A percentile compares a stretch with the other conserved stretches of the same genome.
Evolutionary conservation across 2,113 vertebrate species (phyloP).

Genomic region (Oxyruncus cristatus): DNA sequence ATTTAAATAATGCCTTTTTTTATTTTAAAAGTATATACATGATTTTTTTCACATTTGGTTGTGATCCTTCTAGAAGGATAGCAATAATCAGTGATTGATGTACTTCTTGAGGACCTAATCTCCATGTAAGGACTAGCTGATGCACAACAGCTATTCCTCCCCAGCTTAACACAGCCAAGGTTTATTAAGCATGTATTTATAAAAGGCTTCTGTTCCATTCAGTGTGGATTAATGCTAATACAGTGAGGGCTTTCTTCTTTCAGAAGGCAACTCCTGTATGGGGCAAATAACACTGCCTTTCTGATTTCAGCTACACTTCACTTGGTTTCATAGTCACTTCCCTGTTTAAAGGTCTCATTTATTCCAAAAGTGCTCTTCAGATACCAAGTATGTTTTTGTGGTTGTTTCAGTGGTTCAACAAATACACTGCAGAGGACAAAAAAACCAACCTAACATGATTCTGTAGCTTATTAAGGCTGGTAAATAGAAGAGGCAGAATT

Average conservation of each 20-base stretch:
- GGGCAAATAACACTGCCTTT: neutral
- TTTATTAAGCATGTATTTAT: neutral
- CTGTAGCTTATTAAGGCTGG: neutral
- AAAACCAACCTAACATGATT: neutral
- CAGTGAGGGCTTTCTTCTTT: neutral
- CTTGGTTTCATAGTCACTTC: neutral
- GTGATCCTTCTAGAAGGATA: neutral
- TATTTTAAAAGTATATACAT: neutral
- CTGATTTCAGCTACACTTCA: neutral
- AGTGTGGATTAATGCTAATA: neutral
- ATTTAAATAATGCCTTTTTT: neutral
- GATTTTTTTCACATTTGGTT: neutral
- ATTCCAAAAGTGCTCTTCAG: neutral
- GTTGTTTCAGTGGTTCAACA: neutral
- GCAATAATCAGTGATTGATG: neutral
- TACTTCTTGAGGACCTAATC: neutral
- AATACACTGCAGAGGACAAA: neutral
- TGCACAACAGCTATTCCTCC: neutral
- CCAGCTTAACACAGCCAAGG: neutral
- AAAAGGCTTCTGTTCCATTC: neutral
- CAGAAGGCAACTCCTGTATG: neutral
- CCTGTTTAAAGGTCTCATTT: neutral
- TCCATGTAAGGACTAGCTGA: neutral
- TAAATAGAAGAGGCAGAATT: neutral
- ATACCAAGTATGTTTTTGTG: neutral